A percentile compares a stretch with the other conserved stretches of the same genome.
Evolutionary conservation across 2,797 vertebrate species (phyloP).

Genomic region (Anableps anableps): DNA sequence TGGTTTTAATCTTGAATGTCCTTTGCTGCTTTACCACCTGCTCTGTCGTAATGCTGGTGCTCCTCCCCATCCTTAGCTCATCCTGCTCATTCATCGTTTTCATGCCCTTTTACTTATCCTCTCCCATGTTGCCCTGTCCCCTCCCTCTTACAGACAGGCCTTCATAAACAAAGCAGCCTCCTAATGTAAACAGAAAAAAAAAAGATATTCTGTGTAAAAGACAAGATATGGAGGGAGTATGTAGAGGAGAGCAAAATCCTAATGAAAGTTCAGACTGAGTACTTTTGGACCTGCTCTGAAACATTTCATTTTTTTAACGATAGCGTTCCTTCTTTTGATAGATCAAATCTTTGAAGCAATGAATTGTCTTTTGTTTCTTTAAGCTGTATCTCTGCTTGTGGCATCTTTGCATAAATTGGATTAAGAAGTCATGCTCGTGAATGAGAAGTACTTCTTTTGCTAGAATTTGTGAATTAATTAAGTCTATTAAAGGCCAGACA

Average conservation of each 20-base stretch:
- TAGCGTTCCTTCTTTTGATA: background rate
- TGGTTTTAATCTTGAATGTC: background rate
- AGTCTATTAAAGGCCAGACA: conserved; percentile 53
- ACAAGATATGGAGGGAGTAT: conserved; percentile 33
- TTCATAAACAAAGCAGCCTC: conserved; percentile 69
- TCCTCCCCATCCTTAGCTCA: conserved; percentile 37
- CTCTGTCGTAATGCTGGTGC: conserved; percentile 1
- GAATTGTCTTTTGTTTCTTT: conserved; percentile 19
- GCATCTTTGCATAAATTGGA: conserved; percentile 19
- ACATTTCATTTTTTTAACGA: background rate
- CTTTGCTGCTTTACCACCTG: background rate
- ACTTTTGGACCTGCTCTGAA: background rate
- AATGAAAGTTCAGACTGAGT: conserved; percentile 20
- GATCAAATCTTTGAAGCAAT: background rate
- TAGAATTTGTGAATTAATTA: conserved; percentile 65
- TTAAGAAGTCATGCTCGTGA: conserved; percentile 37
- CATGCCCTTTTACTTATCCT: conserved; percentile 38
- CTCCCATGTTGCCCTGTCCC: conserved; percentile 38
- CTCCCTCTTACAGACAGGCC: conserved; percentile 51
- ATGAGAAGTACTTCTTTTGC: conserved; percentile 50
- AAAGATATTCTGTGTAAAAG: conserved; percentile 30
- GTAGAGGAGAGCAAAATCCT: conserved; percentile 17
- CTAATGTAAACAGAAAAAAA: conserved; percentile 71
- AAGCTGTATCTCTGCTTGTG: conserved; percentile 18
- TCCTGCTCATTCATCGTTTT: conserved; percentile 37